Conservation (phyloP, 64 coral and sea anemone genomes). For the Stichodactyla helianthus region DNA sequence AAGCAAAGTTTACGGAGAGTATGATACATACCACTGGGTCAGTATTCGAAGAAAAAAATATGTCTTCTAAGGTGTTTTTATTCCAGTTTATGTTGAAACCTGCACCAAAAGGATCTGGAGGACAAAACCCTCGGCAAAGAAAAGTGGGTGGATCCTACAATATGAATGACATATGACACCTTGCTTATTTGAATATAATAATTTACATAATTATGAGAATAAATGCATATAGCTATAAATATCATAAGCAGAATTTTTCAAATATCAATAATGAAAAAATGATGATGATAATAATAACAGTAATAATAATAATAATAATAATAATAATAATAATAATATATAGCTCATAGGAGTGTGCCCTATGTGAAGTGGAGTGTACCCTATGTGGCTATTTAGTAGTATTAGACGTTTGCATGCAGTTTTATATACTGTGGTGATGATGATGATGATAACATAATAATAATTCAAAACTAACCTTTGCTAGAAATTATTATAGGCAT, state of each 20-base stretch:
- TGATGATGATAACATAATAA: neutral
- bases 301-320: no score
- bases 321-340: no score
- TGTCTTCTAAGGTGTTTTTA: slow-evolving; percentile 56
- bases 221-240: no score
- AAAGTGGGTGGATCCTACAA: slow-evolving; percentile 88
- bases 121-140: slow-evolving; percentile 93
- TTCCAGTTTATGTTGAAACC: slow-evolving; percentile 96
- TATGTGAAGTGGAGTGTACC: no score
- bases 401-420: no score
- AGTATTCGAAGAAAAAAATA: slow-evolving; percentile 43
- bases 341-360: no score
- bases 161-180: neutral
- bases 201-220: neutral
- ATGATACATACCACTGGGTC: neutral
- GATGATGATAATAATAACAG: no score
- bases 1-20: neutral
- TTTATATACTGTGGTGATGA: no score
- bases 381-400: no score
- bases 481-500: neutral
- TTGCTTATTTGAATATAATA: neutral
- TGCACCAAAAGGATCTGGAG: slow-evolving; percentile 92
- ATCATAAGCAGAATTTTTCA: no score
- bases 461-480: no score
- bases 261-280: no score